Base-by-base conservation (phyloP, 2,797 vertebrate genomes). In the Morelia viridis region DNA sequence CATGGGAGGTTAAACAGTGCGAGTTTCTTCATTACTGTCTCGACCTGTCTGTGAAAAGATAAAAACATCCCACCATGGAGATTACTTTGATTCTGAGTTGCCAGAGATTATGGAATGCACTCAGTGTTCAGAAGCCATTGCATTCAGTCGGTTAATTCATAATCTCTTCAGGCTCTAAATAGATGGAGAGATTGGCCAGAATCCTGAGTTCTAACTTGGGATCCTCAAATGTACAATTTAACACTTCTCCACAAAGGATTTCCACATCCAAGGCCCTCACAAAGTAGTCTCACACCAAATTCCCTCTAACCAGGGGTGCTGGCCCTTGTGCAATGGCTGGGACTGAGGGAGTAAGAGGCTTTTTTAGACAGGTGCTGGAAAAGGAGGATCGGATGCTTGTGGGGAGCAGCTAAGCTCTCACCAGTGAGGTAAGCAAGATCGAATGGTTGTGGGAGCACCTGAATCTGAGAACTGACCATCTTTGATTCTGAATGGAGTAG, bases 21-120 rank as follows among this genome's bases (percentile, higher is more conserved):
- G 93, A 93, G 95, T 80, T 57, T 89, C 95, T 95, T 87, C 57
- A 94, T 96, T 96, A 94, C 91, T 92, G 94, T 91, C 85, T 93
- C 93, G 71, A 94, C 90, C 93, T 92, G 90, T 26, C 90, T 93
- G 85, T 92, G 90, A 93, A 91, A 87, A 58, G 80, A 89, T 89
- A 85, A 19, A 80, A 93, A 90, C 93, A 57, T 93, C 71, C 76
- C 90, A 93, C 84, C 92, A 94, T 90, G 71, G 93, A 68, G 41
- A 22, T 4, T 93, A 92, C 94, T 95, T 96, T 96, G 93, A 92
- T 87, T 58, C 57, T 22, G 61, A 57, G 93, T 91, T 88, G 94
- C 94, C 92, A 94, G 22, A 46, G 31, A 24, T 12, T 80, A 41
- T 68, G 15, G 10, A 84, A 84, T 28, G 35, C 11, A 76, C 31